These are phyloP conservation scores for Enteromius trimaculatus DNA, from an alignment of 2,797 vertebrate genomes.

Conservation along the genomic window DNA sequence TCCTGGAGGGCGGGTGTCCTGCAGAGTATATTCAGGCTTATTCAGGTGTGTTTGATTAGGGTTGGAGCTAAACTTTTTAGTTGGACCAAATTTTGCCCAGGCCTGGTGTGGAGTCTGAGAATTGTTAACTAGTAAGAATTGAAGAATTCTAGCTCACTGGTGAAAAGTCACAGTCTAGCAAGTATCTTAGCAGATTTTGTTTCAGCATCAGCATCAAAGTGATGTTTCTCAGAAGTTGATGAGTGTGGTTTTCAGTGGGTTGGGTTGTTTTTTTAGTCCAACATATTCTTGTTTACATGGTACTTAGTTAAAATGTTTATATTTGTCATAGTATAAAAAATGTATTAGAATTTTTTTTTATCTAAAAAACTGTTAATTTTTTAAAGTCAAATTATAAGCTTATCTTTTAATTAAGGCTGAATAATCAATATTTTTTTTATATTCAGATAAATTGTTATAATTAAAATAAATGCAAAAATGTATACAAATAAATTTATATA, in stretches of 20 bases:
- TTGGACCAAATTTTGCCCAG: too few species aligned
- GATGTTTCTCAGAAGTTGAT: not conserved
- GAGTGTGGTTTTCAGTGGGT: not conserved
- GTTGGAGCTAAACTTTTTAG: too few species aligned
- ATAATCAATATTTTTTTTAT: not conserved
- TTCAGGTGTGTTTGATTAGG: too few species aligned
- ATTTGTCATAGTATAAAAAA: too few species aligned
- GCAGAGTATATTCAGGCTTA: too few species aligned
- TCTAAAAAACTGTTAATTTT: not conserved
- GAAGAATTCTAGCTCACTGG: not conserved
- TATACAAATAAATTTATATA: too few species aligned
- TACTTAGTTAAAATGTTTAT: not conserved
- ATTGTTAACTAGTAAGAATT: not conserved
- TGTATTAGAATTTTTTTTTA: not conserved
- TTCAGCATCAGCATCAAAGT: not conserved
- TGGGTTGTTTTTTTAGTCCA: not conserved
- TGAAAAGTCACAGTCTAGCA: not conserved
- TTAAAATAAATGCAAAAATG: too few species aligned
- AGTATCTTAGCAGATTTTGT: slow-evolving; percentile 1
- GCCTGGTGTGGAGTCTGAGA: not conserved
- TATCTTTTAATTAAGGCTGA: not conserved
- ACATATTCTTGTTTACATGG: not conserved
- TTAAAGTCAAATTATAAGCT: not conserved
- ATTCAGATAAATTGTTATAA: too few species aligned
- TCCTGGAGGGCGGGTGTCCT: too few species aligned